Evolutionary conservation across 2,888 invertebrate genomes (phyloP).

Genomic region (Helicoverpa assulta): DNA sequence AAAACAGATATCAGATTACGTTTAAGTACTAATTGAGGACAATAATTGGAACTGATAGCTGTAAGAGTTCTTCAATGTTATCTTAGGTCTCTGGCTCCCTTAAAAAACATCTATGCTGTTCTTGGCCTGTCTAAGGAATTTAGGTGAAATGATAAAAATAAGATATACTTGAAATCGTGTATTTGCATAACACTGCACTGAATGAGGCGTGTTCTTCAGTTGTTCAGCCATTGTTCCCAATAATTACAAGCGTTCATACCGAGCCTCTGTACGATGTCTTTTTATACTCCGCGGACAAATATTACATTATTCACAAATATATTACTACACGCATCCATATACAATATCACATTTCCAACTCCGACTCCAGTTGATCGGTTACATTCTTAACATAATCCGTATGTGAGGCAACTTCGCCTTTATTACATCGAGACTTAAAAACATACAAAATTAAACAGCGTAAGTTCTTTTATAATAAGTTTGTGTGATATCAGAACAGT

Average conservation of each 20-base stretch:
- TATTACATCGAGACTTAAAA: constrained; percentile 29
- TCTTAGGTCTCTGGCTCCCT: too few relatives aligned
- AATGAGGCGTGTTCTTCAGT: constrained; percentile 51
- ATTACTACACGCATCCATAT: constrained; percentile 57
- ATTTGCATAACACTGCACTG: constrained; percentile 66
- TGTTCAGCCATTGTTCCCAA: constrained; percentile 55
- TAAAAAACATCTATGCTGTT: too few relatives aligned
- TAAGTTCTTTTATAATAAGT: constrained; percentile 2
- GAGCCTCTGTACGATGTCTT: constrained; percentile 46
- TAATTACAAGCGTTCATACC: constrained; percentile 54
- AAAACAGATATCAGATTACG: too few relatives aligned
- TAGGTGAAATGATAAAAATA: constrained; percentile 45
- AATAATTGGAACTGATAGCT: too few relatives aligned
- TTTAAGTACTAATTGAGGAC: too few relatives aligned
- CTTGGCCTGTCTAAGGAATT: not conserved
- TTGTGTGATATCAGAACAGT: constrained; percentile 14
- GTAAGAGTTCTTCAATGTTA: too few relatives aligned
- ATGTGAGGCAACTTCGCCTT: constrained; percentile 18
- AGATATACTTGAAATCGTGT: constrained; percentile 55
- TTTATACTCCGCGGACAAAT: constrained; percentile 53
- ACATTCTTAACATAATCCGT: constrained; percentile 36
- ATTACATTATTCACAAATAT: constrained; percentile 61
- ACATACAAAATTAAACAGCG: constrained; percentile 23
- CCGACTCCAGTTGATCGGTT: constrained; percentile 48
- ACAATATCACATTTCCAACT: constrained; percentile 64